Conservation (phyloP, 1,140 invertebrate species). For the Cyrtorhinus lividipennis region DNA sequence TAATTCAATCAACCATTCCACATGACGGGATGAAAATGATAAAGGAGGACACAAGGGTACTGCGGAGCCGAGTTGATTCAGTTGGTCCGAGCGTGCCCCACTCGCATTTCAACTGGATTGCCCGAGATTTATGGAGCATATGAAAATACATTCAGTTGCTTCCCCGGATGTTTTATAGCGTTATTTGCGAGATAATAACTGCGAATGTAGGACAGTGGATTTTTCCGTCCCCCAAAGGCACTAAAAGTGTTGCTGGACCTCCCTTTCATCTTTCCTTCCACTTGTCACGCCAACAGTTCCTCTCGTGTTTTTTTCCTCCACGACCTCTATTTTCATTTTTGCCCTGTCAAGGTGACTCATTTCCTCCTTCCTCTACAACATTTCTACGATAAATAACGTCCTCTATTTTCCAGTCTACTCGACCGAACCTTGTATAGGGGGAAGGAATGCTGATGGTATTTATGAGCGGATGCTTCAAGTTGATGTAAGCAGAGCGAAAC, state of each 20-base stretch:
- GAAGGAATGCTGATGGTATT: no score
- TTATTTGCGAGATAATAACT: conserved; percentile 9
- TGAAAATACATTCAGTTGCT: conserved; percentile 6
- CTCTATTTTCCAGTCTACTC: no score
- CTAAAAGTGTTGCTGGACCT: background rate
- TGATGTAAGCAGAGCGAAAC: no score
- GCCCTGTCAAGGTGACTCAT: background rate
- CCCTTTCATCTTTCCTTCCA: background rate
- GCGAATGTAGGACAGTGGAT: background rate
- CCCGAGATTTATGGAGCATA: conserved; percentile 4
- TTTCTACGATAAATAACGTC: no score
- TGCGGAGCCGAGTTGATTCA: background rate
- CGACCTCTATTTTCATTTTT: background rate
- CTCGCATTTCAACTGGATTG: background rate
- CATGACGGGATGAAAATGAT: no score
- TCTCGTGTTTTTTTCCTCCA: background rate
- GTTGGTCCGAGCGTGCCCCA: background rate
- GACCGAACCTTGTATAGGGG: no score
- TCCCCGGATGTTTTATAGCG: background rate
- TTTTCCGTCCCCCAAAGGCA: background rate
- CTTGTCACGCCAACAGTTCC: background rate
- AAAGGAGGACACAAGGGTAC: no score
- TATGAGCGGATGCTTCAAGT: no score
- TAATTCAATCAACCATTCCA: no score
- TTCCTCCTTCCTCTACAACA: background rate